These are phyloP conservation scores for Albula goreensis DNA, from an alignment of 2,113 vertebrate genomes.

Conservation along the genomic window DNA sequence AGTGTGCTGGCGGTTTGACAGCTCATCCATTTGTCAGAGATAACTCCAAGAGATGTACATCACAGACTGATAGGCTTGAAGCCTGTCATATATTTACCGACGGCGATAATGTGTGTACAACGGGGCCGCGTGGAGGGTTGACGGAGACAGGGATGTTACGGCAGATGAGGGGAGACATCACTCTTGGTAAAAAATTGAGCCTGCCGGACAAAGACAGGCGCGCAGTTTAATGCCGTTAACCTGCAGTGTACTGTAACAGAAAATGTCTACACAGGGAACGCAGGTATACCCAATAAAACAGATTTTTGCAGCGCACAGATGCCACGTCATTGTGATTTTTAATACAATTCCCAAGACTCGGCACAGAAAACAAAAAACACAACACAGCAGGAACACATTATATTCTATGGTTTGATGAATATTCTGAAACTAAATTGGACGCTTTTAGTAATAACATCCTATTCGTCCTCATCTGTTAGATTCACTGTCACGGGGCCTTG, in stretches of 20 bases:
- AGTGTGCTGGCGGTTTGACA: constrained; percentile 64
- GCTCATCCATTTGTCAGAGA: constrained; percentile 70
- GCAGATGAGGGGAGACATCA: constrained; percentile 48
- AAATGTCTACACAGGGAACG: neutral
- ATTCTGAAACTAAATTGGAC: neutral
- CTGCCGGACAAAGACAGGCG: constrained; percentile 27
- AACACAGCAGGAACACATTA: neutral
- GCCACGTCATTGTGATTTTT: neutral
- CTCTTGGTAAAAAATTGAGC: constrained; percentile 44
- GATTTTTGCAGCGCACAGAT: neutral
- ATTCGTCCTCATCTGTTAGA: neutral
- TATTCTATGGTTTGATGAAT: neutral
- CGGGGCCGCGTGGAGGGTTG: constrained; percentile 32
- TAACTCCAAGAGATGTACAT: constrained; percentile 68
- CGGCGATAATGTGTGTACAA: constrained; percentile 64
- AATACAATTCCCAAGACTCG: neutral
- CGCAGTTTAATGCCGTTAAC: constrained; percentile 36
- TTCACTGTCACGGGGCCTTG: neutral
- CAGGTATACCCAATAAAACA: constrained; percentile 12
- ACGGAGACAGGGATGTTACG: constrained; percentile 42
- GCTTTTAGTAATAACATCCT: neutral
- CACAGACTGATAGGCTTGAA: constrained; percentile 64
- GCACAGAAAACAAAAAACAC: neutral
- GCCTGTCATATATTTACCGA: constrained; percentile 75
- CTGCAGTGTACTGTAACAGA: constrained; percentile 33